Percentiles rank a stretch among this genome's conserved stretches.
Conservation (phyloP, 2,888 invertebrate genomes). For the Diaprepes abbreviatus region DNA sequence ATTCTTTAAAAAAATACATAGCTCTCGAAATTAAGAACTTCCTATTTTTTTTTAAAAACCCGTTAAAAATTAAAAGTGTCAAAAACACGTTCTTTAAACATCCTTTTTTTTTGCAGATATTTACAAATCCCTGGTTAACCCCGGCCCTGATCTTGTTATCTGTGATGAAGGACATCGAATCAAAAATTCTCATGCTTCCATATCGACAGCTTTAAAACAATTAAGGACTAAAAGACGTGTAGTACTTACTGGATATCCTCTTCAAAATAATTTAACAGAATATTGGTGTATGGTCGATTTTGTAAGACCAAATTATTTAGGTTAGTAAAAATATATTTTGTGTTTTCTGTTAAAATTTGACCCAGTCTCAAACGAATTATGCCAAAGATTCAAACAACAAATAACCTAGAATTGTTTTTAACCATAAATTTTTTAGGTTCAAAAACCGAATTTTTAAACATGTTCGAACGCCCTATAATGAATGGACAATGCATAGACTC, state of each 20-base stretch:
- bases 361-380: too few relatives aligned
- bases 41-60: too few relatives aligned
- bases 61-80: too few relatives aligned
- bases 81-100: too few relatives aligned
- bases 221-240: conserved; percentile 94
- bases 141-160: conserved; percentile 94
- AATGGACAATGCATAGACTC: conserved; percentile 99
- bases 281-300: conserved; percentile 99
- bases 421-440: conserved; percentile 71
- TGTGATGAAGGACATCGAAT: conserved; percentile 98
- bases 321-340: too few relatives aligned
- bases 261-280: conserved; percentile 96
- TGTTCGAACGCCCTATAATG: conserved; percentile 98
- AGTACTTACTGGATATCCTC: conserved; percentile 97
- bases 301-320: conserved; percentile 96
- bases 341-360: too few relatives aligned
- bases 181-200: conserved; percentile 97
- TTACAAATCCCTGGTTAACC: conserved; percentile 86
- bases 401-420: too few relatives aligned
- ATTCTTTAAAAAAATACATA: too few relatives aligned
- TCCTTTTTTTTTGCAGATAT: conserved; percentile 73
- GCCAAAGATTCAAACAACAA: too few relatives aligned
- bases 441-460: conserved; percentile 96
- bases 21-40: too few relatives aligned
- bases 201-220: conserved; percentile 94